These are phyloP conservation scores for Patagioenas fasciata DNA, from an alignment of 2,113 vertebrate species.

Conservation along the genomic window DNA sequence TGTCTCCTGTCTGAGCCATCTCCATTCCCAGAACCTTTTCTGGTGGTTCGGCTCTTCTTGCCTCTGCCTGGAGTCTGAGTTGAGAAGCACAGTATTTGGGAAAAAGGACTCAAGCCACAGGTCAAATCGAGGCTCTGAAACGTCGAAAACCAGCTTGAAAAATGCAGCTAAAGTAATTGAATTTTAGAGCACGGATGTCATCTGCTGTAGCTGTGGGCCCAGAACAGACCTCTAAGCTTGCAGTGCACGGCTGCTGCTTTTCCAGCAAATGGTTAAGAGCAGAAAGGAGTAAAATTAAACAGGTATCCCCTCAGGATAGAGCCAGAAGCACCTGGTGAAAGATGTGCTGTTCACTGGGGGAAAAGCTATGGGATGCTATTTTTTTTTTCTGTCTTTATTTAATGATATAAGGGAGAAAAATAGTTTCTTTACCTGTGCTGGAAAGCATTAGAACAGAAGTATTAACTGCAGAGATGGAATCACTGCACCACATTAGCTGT, in stretches of 20 bases:
- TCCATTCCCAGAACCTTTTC: background rate
- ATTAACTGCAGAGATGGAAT: background rate
- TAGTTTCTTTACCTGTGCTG: background rate
- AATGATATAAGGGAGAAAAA: background rate
- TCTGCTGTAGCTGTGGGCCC: background rate
- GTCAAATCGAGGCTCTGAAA: background rate
- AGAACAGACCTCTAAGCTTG: background rate
- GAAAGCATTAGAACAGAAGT: background rate
- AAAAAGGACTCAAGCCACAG: background rate
- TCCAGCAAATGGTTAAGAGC: background rate
- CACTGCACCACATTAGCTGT: background rate
- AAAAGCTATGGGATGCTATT: background rate
- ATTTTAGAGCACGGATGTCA: background rate
- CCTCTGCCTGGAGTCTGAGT: background rate
- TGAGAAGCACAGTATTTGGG: background rate
- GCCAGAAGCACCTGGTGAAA: background rate
- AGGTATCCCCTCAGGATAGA: background rate
- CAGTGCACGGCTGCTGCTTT: background rate
- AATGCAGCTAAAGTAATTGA: background rate
- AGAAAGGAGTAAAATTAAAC: background rate
- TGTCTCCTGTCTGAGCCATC: background rate
- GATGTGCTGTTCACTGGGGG: background rate
- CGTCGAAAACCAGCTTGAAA: background rate
- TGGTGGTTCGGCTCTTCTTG: background rate
- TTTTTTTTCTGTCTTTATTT: background rate